These are phyloP conservation scores for Watsonalla binaria DNA, from an alignment of 2,888 invertebrate genomes.

Conservation along the genomic window DNA sequence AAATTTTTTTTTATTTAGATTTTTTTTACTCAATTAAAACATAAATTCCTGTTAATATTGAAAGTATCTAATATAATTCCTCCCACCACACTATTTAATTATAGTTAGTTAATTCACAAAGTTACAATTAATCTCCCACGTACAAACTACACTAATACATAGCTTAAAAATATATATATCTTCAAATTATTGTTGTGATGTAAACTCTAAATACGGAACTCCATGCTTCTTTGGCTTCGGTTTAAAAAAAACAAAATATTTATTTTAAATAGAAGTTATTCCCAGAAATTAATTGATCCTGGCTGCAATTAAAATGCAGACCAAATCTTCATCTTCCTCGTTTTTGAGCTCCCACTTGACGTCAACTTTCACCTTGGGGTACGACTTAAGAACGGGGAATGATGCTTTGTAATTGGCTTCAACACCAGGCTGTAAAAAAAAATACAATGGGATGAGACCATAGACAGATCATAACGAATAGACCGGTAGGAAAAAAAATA, in stretches of 20 bases:
- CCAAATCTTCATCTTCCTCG: constrained; percentile 78
- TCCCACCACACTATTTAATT: no score
- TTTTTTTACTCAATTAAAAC: no score
- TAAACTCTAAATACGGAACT: neutral
- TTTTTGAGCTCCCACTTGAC: constrained; percentile 87
- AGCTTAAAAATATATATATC: no score
- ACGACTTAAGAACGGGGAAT: constrained; percentile 81
- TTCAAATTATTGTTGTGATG: neutral
- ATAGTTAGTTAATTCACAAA: no score
- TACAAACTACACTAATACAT: no score
- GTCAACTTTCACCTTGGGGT: constrained; percentile 83
- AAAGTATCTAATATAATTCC: no score
- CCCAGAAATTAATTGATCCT: constrained; percentile 67
- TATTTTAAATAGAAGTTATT: constrained; percentile 3
- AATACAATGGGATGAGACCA: neutral
- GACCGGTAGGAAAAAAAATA: no score
- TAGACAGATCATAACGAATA: no score
- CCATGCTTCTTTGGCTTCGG: neutral
- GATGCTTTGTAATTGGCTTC: constrained; percentile 68
- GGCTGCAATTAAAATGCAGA: constrained; percentile 84
- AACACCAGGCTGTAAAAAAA: constrained; percentile 53
- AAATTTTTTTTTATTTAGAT: no score
- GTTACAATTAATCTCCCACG: no score
- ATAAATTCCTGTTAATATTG: no score
- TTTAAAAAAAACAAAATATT: neutral